phyloP scores from a whole-genome alignment of 2,113 vertebrate species.

The Montifringilla adamsi region DNA sequence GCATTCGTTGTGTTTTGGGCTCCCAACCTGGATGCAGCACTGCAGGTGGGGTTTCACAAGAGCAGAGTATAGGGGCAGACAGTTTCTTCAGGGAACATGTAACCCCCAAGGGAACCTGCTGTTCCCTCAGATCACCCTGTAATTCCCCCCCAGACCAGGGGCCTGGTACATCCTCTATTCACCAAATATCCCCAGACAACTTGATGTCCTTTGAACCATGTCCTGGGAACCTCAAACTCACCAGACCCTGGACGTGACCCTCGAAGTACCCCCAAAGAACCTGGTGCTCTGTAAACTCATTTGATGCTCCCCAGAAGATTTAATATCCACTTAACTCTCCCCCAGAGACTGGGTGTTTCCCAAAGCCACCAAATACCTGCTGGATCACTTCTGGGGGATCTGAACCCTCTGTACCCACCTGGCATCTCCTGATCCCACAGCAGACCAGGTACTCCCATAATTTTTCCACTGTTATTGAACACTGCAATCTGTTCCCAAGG shows the following conservation, averaged over 20 bases:
- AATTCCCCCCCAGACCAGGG: not conserved
- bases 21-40: not conserved
- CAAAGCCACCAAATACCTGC: not conserved
- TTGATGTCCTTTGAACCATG: not conserved
- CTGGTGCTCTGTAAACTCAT: not conserved
- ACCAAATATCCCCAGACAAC: not conserved
- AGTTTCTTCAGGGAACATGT: not conserved
- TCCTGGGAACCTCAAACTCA: not conserved
- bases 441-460: not conserved
- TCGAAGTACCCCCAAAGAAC: not conserved
- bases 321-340: not conserved
- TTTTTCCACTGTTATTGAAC: not conserved
- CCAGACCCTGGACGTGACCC: not conserved
- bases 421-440: not conserved
- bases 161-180: not conserved
- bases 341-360: not conserved
- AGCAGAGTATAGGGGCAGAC: not conserved
- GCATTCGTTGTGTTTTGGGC: not conserved
- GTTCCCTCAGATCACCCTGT: not conserved
- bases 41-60: not conserved
- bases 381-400: not conserved
- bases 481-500: not conserved
- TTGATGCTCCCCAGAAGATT: not conserved
- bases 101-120: not conserved
- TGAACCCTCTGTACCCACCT: not conserved